Evolutionary conservation across 1,140 invertebrate genomes (phyloP).

Genomic region (Papilio aristodemus): DNA sequence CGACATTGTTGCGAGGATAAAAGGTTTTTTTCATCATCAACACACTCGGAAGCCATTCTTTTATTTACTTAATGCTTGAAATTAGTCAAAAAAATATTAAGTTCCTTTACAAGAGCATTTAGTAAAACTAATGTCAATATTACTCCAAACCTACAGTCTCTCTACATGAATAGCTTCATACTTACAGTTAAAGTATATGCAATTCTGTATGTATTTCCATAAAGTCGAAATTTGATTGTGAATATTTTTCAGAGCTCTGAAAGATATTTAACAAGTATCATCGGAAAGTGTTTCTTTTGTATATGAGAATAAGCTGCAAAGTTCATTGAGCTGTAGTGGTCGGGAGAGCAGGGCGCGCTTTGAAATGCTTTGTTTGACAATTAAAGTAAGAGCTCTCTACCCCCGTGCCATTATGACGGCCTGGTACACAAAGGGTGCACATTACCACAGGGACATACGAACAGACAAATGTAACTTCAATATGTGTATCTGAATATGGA

Average conservation of each 20-base stretch:
- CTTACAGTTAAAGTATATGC: background rate
- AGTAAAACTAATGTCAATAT: constrained; percentile 1
- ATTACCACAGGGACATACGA: background rate
- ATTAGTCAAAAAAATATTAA: constrained; percentile 8
- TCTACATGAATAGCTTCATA: background rate
- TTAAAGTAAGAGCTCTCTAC: constrained; percentile 44
- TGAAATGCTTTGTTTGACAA: constrained; percentile 42
- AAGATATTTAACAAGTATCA: constrained; percentile 7
- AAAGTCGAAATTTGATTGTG: background rate
- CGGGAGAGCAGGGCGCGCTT: constrained; percentile 14
- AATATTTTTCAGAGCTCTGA: background rate
- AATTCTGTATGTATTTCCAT: background rate
- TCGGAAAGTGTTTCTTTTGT: constrained; percentile 10
- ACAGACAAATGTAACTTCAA: background rate
- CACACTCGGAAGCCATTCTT: background rate
- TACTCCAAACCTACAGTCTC: background rate
- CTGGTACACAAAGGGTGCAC: constrained; percentile 27
- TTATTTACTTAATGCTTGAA: constrained; percentile 10
- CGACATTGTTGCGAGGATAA: background rate
- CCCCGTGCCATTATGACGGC: constrained; percentile 28
- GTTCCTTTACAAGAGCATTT: background rate
- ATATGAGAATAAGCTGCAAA: constrained; percentile 13
- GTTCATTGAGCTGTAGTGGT: background rate
- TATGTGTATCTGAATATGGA: background rate
- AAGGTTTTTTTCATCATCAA: background rate